These are phyloP conservation scores for Mythimna impura DNA, from an alignment of 2,888 invertebrate species.

Conservation along the genomic window DNA sequence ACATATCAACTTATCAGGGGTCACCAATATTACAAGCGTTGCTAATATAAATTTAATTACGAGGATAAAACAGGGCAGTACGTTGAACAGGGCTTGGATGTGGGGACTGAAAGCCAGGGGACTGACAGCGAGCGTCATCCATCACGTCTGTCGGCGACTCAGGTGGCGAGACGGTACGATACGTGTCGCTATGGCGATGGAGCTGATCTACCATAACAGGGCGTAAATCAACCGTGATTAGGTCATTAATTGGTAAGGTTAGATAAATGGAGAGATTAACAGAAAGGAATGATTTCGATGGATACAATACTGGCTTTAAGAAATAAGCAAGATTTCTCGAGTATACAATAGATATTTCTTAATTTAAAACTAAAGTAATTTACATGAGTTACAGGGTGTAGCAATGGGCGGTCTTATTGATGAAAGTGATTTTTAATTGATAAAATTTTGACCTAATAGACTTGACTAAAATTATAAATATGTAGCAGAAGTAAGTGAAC, in stretches of 20 bases:
- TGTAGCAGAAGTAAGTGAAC: no score
- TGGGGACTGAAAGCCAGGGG: slow-evolving; percentile 31
- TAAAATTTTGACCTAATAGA: no score
- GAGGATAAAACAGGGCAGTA: slow-evolving; percentile 28
- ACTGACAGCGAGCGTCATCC: slow-evolving; percentile 65
- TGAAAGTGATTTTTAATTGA: no score
- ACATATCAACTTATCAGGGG: neutral
- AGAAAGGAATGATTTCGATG: neutral
- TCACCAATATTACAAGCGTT: slow-evolving; percentile 12
- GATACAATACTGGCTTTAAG: neutral
- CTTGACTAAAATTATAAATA: no score
- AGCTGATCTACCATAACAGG: neutral
- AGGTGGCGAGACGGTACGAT: slow-evolving; percentile 71
- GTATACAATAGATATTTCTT: neutral
- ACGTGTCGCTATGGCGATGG: slow-evolving; percentile 54
- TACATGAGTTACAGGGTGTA: no score
- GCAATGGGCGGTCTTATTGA: no score
- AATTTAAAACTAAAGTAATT: neutral
- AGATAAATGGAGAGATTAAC: slow-evolving; percentile 5
- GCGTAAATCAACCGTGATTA: slow-evolving; percentile 9
- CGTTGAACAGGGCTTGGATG: slow-evolving; percentile 33
- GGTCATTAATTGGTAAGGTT: slow-evolving; percentile 16
- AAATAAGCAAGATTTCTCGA: neutral
- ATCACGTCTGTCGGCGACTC: slow-evolving; percentile 75
- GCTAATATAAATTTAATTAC: slow-evolving; percentile 65